Percentiles rank a stretch among this genome's conserved stretches.
Evolutionary conservation across 53 echinoderm and acorn worm genomes (phyloP).

Genomic region (Mesocentrotus franciscanus): DNA sequence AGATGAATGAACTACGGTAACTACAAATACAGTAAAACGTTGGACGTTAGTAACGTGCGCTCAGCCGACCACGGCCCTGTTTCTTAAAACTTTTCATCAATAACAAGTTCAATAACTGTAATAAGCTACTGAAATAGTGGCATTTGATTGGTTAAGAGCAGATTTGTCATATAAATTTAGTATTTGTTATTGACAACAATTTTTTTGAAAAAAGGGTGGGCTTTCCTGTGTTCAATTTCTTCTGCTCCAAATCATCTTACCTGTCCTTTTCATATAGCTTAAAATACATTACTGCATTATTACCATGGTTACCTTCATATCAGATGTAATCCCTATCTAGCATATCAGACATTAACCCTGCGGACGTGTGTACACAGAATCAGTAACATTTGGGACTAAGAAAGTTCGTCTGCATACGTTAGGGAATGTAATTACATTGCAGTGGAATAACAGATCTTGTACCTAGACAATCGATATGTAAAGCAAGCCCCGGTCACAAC

Average conservation of each 20-base stretch:
- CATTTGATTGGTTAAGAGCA: too few relatives aligned
- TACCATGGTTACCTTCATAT: neutral
- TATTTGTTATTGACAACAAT: too few relatives aligned
- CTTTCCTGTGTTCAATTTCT: neutral
- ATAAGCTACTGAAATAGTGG: too few relatives aligned
- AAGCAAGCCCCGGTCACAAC: too few relatives aligned
- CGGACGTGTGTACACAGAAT: neutral
- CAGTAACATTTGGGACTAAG: neutral
- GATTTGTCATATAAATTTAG: too few relatives aligned
- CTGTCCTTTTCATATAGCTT: neutral
- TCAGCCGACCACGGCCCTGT: too few relatives aligned
- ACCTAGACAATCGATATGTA: neutral
- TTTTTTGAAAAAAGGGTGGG: neutral
- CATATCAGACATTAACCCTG: neutral
- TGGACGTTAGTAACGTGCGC: too few relatives aligned
- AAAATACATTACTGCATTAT: neutral
- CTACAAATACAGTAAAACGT: too few relatives aligned
- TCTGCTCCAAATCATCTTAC: neutral
- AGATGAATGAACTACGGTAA: too few relatives aligned
- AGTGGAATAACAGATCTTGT: neutral
- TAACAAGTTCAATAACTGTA: too few relatives aligned
- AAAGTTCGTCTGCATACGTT: neutral
- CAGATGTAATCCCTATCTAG: neutral
- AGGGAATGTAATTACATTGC: neutral
- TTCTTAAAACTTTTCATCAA: too few relatives aligned